Percentiles rank a stretch among this genome's conserved stretches.
Evolutionary conservation across 2,797 vertebrate genomes (phyloP).

Genomic region (Buceros bicornis): DNA sequence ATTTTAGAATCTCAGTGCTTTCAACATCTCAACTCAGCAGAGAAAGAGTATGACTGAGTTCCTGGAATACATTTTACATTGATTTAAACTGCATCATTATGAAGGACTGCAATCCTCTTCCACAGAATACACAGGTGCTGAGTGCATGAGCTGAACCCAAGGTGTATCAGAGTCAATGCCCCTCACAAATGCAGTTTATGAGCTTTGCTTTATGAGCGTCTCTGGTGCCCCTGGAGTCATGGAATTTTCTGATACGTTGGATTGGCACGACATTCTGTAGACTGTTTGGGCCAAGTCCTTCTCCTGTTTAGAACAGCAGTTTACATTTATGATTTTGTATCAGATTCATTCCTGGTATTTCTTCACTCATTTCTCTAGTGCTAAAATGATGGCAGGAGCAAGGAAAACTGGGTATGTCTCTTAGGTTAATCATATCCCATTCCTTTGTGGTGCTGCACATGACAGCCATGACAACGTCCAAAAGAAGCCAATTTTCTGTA

Average conservation of each 20-base stretch:
- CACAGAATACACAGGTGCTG: neutral
- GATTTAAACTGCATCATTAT: neutral
- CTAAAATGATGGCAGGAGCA: conserved; percentile 7
- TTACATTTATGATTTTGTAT: neutral
- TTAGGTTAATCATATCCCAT: conserved; percentile 4
- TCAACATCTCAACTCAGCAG: neutral
- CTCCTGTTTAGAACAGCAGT: neutral
- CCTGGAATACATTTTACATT: neutral
- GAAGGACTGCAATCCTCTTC: neutral
- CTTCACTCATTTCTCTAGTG: neutral
- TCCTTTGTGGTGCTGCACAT: neutral
- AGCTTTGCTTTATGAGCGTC: neutral
- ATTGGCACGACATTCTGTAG: neutral
- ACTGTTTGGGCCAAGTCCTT: neutral
- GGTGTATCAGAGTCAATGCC: neutral
- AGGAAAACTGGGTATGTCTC: conserved; percentile 7
- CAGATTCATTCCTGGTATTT: neutral
- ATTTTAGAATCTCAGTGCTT: neutral
- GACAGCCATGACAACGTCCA: conserved; percentile 18
- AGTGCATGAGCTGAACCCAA: neutral
- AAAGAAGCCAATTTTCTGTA: conserved; percentile 41
- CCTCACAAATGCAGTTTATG: neutral
- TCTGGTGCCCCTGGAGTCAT: neutral
- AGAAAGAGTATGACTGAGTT: neutral
- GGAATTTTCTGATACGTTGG: neutral